Conservation (phyloP, 2,113 vertebrate genomes). For the Casuarius casuarius region DNA sequence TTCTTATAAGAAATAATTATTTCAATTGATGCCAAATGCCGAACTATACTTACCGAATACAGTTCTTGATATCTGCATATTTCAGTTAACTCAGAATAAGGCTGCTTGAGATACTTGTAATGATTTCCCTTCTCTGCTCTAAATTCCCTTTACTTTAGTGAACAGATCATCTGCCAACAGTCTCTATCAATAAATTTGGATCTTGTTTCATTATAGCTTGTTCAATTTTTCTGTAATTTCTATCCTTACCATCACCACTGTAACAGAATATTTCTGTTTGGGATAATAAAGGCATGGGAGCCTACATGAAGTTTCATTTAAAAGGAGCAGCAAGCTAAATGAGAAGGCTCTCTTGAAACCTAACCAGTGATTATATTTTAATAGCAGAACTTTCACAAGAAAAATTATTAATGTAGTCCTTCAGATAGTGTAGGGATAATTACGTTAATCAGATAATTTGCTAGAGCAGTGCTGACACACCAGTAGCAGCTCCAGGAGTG, state of each 20-base stretch:
- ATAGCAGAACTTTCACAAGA: slow-evolving; percentile 9
- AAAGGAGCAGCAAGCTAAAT: background rate
- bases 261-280: background rate
- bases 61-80: background rate
- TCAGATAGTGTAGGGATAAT: background rate
- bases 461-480: background rate
- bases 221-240: background rate
- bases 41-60: background rate
- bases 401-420: slow-evolving; percentile 22
- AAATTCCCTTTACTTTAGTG: background rate
- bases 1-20: background rate
- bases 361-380: slow-evolving; percentile 1
- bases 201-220: background rate
- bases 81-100: background rate
- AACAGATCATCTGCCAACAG: background rate
- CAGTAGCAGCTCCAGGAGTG: background rate
- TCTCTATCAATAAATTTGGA: background rate
- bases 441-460: background rate
- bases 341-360: background rate
- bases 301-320: slow-evolving; percentile 12
- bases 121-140: background rate
- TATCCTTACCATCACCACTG: background rate
- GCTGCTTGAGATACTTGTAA: background rate
- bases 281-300: background rate
- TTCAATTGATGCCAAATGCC: background rate